A percentile compares a stretch with the other conserved stretches of the same genome.
Conservation (phyloP, 2,888 invertebrate genomes). For the Andrena hattorfiana region DNA sequence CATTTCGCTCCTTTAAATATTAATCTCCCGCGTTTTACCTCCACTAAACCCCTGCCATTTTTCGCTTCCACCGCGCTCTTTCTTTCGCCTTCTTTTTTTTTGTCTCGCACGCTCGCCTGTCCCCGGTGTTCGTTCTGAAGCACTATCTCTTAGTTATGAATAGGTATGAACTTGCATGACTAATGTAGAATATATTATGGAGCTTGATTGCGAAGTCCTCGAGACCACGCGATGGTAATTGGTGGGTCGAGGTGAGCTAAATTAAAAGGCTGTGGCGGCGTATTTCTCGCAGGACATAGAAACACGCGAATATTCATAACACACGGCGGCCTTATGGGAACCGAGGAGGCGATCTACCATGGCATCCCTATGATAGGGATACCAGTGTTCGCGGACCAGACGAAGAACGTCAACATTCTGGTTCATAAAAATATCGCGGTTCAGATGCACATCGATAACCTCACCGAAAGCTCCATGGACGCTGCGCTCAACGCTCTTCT, state of each 20-base stretch:
- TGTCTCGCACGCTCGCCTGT: too few species aligned
- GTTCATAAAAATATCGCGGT: conserved; percentile 70
- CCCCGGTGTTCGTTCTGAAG: background rate
- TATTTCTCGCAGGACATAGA: conserved; percentile 74
- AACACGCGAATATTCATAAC: conserved; percentile 81
- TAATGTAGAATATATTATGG: background rate
- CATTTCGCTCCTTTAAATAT: background rate
- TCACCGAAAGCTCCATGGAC: conserved; percentile 69
- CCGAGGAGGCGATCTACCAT: conserved; percentile 71
- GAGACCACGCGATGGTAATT: too few species aligned
- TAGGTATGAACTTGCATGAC: background rate
- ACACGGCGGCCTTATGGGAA: conserved; percentile 75
- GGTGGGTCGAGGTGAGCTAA: background rate
- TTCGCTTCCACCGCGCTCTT: background rate
- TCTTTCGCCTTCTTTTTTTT: background rate
- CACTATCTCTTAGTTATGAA: background rate
- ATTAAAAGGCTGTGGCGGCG: background rate
- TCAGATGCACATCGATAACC: conserved; percentile 58
- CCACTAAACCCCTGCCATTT: background rate
- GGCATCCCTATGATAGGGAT: conserved; percentile 75
- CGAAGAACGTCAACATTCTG: conserved; percentile 72
- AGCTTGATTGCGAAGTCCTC: background rate
- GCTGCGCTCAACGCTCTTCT: conserved; percentile 72
- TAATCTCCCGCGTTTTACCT: too few species aligned
- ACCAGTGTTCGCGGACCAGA: conserved; percentile 74